Conservation (phyloP, 2,888 invertebrate species). For the Parnassius apollo region DNA sequence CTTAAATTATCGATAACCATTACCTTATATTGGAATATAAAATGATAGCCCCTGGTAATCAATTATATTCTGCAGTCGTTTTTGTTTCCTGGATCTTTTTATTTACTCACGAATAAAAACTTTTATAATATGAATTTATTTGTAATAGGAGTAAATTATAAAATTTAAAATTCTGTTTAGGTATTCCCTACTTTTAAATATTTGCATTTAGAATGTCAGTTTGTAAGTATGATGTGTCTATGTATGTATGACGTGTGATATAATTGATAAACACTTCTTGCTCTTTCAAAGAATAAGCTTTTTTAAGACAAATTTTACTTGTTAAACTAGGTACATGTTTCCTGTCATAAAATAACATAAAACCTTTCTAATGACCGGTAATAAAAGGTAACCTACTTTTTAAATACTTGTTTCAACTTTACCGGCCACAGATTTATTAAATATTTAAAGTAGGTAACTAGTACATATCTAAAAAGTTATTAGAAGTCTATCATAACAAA, state of each 20-base stretch:
- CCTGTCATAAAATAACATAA: conserved; percentile 14
- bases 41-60: too few relatives aligned
- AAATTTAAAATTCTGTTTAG: background rate
- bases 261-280: too few relatives aligned
- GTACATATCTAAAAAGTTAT: background rate
- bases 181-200: background rate
- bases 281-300: too few relatives aligned
- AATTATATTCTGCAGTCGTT: too few relatives aligned
- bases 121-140: too few relatives aligned
- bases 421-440: conserved; percentile 12
- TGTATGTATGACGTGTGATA: too few relatives aligned
- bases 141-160: background rate
- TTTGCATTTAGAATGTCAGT: too few relatives aligned
- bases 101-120: too few relatives aligned
- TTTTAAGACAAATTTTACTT: conserved; percentile 5
- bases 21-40: too few relatives aligned
- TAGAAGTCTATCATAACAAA: conserved; percentile 7
- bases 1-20: too few relatives aligned
- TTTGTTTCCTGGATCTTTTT: too few relatives aligned
- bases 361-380: conserved; percentile 18
- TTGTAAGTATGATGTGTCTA: too few relatives aligned
- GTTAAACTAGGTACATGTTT: conserved; percentile 10
- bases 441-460: conserved; percentile 1
- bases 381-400: conserved; percentile 20
- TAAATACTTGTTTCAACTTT: conserved; percentile 15